These are phyloP conservation scores for Dyspetes luteomarginatus DNA, from an alignment of 2,888 invertebrate species.

Conservation along the genomic window DNA sequence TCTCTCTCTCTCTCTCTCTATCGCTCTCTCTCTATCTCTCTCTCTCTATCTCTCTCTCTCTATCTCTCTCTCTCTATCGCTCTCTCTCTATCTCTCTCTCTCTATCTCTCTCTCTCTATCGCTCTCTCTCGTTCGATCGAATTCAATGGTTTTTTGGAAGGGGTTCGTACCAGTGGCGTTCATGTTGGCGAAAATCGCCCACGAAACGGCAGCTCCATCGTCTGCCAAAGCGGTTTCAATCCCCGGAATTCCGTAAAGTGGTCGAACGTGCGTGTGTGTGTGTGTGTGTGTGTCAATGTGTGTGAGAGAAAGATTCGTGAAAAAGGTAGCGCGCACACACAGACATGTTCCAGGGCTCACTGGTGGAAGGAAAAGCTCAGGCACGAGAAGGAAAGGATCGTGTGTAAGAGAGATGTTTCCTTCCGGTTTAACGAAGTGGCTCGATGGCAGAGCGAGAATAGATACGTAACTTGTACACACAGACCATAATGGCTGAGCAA, in stretches of 20 bases:
- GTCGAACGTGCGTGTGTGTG: constrained; percentile 46
- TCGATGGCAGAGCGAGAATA: neutral
- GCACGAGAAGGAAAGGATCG: constrained; percentile 5
- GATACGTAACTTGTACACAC: constrained; percentile 37
- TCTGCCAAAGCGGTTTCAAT: constrained; percentile 61
- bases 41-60: constrained; percentile 27
- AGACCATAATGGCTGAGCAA: too few relatives aligned
- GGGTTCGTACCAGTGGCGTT: constrained; percentile 30
- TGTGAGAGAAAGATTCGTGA: constrained; percentile 18
- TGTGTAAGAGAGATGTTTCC: constrained; percentile 25
- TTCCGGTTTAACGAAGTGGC: constrained; percentile 53
- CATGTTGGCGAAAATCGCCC: constrained; percentile 45
- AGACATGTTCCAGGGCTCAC: too few relatives aligned
- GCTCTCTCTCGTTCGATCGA: constrained; percentile 40
- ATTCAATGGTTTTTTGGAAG: constrained; percentile 40
- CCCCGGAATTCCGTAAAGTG: constrained; percentile 63
- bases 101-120: neutral
- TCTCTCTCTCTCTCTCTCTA: constrained; percentile 1
- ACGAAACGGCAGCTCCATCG: constrained; percentile 31
- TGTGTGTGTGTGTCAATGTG: too few relatives aligned
- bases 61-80: neutral
- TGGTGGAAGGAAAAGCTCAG: constrained; percentile 20
- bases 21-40: neutral
- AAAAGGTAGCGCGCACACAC: constrained; percentile 20
- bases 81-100: constrained; percentile 26